Evolutionary conservation across 2,888 invertebrate species (phyloP).

Genomic region (Drosophila mercatorum): DNA sequence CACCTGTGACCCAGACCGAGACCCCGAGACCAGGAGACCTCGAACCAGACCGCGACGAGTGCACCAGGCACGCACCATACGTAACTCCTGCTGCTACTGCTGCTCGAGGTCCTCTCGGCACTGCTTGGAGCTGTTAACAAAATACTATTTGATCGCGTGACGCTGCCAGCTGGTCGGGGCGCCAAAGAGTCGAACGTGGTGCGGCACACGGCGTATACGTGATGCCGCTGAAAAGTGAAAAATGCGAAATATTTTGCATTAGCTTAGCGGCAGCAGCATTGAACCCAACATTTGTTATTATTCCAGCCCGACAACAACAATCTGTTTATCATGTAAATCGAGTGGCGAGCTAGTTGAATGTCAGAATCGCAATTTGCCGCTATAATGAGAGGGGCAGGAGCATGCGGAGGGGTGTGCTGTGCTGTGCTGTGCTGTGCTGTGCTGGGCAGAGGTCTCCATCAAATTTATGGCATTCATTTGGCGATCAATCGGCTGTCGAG

Average conservation of each 20-base stretch:
- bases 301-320: neutral
- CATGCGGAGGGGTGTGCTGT: too few species aligned
- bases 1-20: slow-evolving; percentile 27
- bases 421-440: too few species aligned
- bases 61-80: slow-evolving; percentile 53
- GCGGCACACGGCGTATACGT: slow-evolving; percentile 64
- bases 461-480: slow-evolving; percentile 68
- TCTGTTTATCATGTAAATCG: neutral
- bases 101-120: slow-evolving; percentile 15
- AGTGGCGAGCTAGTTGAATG: neutral
- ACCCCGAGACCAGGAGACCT: neutral
- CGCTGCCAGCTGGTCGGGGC: slow-evolving; percentile 20
- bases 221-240: slow-evolving; percentile 44
- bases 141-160: slow-evolving; percentile 75
- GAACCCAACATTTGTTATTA: slow-evolving; percentile 15
- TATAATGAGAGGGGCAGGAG: slow-evolving; percentile 20
- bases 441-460: neutral
- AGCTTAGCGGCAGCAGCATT: slow-evolving; percentile 20
- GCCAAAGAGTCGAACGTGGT: slow-evolving; percentile 41
- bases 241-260: slow-evolving; percentile 54
- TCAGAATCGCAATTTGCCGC: neutral
- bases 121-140: slow-evolving; percentile 70
- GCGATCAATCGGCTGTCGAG: slow-evolving; percentile 70
- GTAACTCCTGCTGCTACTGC: neutral
- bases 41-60: slow-evolving; percentile 21